A percentile compares a stretch with the other conserved stretches of the same genome.
Conservation (phyloP, 2,797 vertebrate species). For the Sphenopsis melanotis region DNA sequence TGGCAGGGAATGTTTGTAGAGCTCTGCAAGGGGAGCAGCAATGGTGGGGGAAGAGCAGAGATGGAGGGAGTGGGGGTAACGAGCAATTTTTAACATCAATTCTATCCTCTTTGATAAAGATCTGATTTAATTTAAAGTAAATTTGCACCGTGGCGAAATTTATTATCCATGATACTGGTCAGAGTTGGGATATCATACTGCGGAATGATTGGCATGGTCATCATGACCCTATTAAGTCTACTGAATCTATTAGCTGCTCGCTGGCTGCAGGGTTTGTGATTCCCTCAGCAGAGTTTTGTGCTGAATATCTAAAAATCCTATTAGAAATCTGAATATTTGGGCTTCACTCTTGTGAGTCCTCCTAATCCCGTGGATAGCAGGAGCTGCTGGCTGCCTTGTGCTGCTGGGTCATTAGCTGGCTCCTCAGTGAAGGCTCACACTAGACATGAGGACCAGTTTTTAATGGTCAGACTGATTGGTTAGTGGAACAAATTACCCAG, state of each 20-base stretch:
- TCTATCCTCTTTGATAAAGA: background rate
- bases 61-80: accelerated
- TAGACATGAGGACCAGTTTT: background rate
- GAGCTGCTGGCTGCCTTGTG: background rate
- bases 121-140: constrained; percentile 9
- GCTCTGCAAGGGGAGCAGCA: background rate
- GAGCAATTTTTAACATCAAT: background rate
- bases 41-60: background rate
- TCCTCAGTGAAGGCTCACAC: background rate
- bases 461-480: background rate
- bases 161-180: background rate
- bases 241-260: background rate
- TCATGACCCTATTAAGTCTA: background rate
- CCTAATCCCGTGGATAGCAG: background rate
- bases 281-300: background rate
- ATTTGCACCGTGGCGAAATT: background rate
- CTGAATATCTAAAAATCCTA: background rate
- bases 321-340: background rate
- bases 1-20: background rate
- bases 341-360: background rate
- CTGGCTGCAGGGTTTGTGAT: background rate
- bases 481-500: background rate
- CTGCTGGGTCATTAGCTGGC: background rate
- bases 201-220: background rate
- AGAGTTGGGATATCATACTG: background rate